A percentile compares a stretch with the other conserved stretches of the same genome.
phyloP scores from a whole-genome alignment of 2,888 invertebrate species.

The Drosophila kanekoi region DNA sequence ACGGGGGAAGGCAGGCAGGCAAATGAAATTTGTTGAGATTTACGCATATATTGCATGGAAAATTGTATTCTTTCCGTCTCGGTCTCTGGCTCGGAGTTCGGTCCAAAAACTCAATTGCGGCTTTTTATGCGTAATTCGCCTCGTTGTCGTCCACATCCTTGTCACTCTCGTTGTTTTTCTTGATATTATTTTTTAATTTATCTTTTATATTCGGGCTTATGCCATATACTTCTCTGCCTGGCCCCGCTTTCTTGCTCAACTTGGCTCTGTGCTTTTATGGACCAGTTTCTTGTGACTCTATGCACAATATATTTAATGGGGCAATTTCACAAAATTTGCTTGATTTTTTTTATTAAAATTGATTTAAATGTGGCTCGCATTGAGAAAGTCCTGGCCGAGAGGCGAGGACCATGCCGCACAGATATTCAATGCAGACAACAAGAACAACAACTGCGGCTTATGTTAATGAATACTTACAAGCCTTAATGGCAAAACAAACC shows the following conservation, averaged over 20 bases:
- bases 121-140: slow-evolving; percentile 75
- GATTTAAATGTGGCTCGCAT: slow-evolving; percentile 69
- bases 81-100: slow-evolving; percentile 4
- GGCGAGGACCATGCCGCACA: not conserved
- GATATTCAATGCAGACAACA: slow-evolving; percentile 8
- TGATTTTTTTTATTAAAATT: slow-evolving; percentile 69
- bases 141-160: slow-evolving; percentile 53
- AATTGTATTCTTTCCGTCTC: slow-evolving; percentile 13
- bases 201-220: slow-evolving; percentile 70
- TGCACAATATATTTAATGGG: slow-evolving; percentile 28
- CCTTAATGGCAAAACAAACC: slow-evolving; percentile 52
- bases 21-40: slow-evolving; percentile 68
- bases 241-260: slow-evolving; percentile 4
- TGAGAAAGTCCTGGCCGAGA: slow-evolving; percentile 15
- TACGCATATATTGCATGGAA: slow-evolving; percentile 66
- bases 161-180: slow-evolving; percentile 39
- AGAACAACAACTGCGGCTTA: slow-evolving; percentile 56
- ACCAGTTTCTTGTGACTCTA: slow-evolving; percentile 56
- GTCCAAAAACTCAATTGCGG: slow-evolving; percentile 73
- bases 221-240: slow-evolving; percentile 35
- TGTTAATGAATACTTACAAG: slow-evolving; percentile 75
- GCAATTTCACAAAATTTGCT: slow-evolving; percentile 47
- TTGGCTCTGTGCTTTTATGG: slow-evolving; percentile 60
- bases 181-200: slow-evolving; percentile 79
- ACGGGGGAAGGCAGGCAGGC: slow-evolving; percentile 6